Base-by-base conservation (phyloP, 2,888 invertebrate genomes). In the Ephialtes manifestator region DNA sequence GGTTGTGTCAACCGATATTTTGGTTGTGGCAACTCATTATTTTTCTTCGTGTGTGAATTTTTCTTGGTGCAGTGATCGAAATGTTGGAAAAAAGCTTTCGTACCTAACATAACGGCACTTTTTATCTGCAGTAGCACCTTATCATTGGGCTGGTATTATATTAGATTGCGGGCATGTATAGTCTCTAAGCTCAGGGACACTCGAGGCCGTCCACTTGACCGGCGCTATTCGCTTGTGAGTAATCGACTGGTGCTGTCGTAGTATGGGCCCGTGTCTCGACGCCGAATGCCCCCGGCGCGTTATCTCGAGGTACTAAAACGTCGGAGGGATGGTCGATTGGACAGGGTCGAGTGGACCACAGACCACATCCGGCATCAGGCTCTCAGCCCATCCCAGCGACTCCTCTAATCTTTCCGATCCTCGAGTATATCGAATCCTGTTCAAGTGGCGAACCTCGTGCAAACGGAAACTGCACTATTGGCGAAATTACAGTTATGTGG, bases 181-280 rank as follows among this genome's bases (percentile, higher is more conserved):
- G 28, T 4, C 65, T 70, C 70, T 71, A 43, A 70, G 76, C 76
- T 76, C 81, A 76, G 70, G 81, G 68, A 53, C 70, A 76, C 81
- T 81, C 76, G 81, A 81, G 70, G 70, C 60, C 70, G 81, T 76
- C 76, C 75, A 76, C 76, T 81, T 70, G 81, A 81, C 60, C 68
- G 81, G 51, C 48, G 55, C 74, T 60, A 63, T 79, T 71, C 71
- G 63, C 63, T 68, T 63, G 68, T 81, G 81, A 76, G 81, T 81
- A 81, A 81, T 81, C 70, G 81, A 76, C 76, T 70, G 63, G 51
- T 28, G 75, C 31, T 58, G 46, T 65, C 65, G 48, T 60, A 39
- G 48, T 60, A 48, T 18, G 28, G 46, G 46, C 58, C 28, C 28
- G 55, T 55, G 68, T 81, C 75, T 72, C 46, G 67, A 74, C 74